Conservation (phyloP, 2,888 invertebrate species). For the Encarsia formosa region DNA sequence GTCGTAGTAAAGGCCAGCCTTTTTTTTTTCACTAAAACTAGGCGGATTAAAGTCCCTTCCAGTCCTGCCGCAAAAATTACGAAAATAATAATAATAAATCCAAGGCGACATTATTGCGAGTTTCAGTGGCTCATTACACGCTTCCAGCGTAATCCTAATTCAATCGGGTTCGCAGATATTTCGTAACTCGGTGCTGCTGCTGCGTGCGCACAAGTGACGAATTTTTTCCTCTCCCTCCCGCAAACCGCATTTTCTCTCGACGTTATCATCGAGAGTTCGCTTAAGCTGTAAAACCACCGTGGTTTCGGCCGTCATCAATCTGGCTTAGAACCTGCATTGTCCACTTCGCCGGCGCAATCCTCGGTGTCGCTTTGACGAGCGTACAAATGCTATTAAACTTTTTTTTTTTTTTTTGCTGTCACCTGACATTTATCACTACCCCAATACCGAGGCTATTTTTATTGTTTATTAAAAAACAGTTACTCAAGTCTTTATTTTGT, state of each 20-base stretch:
- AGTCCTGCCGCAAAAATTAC: too few species aligned
- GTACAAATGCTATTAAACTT: too few species aligned
- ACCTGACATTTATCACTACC: too few species aligned
- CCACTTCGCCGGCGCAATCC: background rate
- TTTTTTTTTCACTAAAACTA: too few species aligned
- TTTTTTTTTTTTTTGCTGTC: too few species aligned
- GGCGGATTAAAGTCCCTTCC: too few species aligned
- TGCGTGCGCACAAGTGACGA: background rate
- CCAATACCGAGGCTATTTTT: too few species aligned
- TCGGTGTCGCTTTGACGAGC: too few species aligned
- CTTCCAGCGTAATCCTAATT: slow-evolving; percentile 9
- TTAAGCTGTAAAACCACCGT: slow-evolving; percentile 4
- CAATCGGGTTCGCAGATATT: slow-evolving; percentile 13
- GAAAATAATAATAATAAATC: background rate
- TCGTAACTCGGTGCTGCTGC: too few species aligned
- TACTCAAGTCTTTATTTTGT: too few species aligned
- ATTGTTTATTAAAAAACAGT: too few species aligned
- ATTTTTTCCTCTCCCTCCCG: slow-evolving; percentile 1
- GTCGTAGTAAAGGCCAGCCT: too few species aligned
- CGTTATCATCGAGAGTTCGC: background rate
- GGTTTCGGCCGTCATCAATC: slow-evolving; percentile 18
- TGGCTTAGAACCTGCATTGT: slow-evolving; percentile 20
- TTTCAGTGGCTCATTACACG: slow-evolving; percentile 7
- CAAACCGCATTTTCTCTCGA: slow-evolving; percentile 11
- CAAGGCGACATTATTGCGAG: slow-evolving; percentile 6